Conservation (phyloP, 2,888 invertebrate genomes). For the Melolontha melolontha region DNA sequence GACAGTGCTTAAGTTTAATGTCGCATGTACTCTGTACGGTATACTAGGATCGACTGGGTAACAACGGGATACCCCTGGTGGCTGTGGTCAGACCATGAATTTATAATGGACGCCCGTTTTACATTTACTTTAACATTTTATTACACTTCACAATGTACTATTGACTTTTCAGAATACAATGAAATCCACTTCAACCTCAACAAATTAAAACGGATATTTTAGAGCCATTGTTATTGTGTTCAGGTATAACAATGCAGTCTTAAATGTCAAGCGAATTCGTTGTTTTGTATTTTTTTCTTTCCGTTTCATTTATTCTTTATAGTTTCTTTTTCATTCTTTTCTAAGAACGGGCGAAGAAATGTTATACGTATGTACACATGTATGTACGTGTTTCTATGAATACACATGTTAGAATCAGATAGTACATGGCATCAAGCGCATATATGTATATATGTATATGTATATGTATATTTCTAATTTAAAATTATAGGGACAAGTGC, state of each 20-base stretch:
- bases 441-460: too few species aligned
- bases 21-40: too few species aligned
- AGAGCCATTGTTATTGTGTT: slow-evolving; percentile 29
- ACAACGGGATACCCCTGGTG: slow-evolving; percentile 6
- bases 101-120: slow-evolving; percentile 21
- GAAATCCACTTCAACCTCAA: slow-evolving; percentile 30
- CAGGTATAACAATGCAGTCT: slow-evolving; percentile 25
- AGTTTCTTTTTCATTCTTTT: neutral
- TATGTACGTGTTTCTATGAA: neutral
- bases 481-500: too few species aligned
- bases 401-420: too few species aligned
- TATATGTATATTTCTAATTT: too few species aligned
- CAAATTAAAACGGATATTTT: slow-evolving; percentile 33
- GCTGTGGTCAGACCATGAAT: slow-evolving; percentile 16
- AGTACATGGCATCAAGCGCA: too few species aligned
- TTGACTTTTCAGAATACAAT: slow-evolving; percentile 35
- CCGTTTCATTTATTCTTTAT: slow-evolving; percentile 1
- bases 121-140: slow-evolving; percentile 32
- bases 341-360: neutral
- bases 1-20: too few species aligned
- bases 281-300: neutral
- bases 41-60: too few species aligned
- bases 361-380: neutral
- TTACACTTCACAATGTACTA: slow-evolving; percentile 30
- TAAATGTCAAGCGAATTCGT: slow-evolving; percentile 29